These are phyloP conservation scores for Ascidia mentula DNA, from an alignment of 23 tunicate genomes.

Conservation along the genomic window DNA sequence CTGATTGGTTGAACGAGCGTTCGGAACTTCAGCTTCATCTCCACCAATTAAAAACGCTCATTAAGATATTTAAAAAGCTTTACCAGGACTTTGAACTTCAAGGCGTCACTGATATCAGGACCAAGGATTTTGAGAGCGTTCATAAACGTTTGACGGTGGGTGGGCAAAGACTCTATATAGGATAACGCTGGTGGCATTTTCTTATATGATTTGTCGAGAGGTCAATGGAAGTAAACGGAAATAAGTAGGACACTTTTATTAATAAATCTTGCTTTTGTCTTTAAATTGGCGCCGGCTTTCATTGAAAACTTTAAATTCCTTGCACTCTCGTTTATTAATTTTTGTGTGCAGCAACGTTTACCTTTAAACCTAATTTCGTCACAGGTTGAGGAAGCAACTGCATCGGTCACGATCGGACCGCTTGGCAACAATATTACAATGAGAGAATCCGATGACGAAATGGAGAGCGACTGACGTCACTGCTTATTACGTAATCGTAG, in stretches of 20 bases:
- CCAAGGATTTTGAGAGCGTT: slow-evolving; percentile 34
- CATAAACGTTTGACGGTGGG: slow-evolving; percentile 90
- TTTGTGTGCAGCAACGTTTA: too few species aligned
- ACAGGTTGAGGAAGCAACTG: slow-evolving; percentile 98
- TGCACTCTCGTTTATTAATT: too few species aligned
- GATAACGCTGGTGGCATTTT: background rate
- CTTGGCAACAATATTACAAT: slow-evolving; percentile 86
- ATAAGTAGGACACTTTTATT: too few species aligned
- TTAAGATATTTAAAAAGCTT: slow-evolving; percentile 82
- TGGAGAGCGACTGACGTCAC: slow-evolving; percentile 15
- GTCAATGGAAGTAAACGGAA: too few species aligned
- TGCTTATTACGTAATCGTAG: too few species aligned
- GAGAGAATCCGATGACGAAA: slow-evolving; percentile 69
- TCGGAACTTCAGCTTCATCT: slow-evolving; percentile 77
- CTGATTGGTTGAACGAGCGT: slow-evolving; percentile 73
- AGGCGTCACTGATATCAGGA: slow-evolving; percentile 61
- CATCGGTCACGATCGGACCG: slow-evolving; percentile 86
- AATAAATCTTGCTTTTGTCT: too few species aligned
- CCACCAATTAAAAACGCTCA: slow-evolving; percentile 88
- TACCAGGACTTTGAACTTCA: slow-evolving; percentile 91
- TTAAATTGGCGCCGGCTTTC: too few species aligned
- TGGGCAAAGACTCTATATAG: background rate
- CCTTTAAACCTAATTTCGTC: background rate
- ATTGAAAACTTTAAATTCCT: too few species aligned
- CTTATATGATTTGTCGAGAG: too few species aligned